Evolutionary conservation across 1,140 invertebrate species (phyloP).

Genomic region (Zaprionus camerounensis): DNA sequence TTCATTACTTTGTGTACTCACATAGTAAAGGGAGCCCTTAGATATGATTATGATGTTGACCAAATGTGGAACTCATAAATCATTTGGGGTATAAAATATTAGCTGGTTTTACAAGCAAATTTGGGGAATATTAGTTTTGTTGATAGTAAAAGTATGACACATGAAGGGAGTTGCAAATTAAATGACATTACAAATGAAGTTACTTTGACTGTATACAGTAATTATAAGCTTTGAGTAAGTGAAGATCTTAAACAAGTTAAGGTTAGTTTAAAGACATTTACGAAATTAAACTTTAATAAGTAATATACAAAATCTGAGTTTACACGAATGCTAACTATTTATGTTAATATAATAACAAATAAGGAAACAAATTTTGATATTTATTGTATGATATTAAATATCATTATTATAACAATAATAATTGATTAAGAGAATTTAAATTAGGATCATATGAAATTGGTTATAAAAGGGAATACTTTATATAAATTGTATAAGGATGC

Average conservation of each 20-base stretch:
- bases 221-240: background rate
- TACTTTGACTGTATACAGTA: too few species aligned
- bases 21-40: background rate
- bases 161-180: background rate
- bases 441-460: too few species aligned
- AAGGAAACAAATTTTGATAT: too few species aligned
- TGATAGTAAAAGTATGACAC: background rate
- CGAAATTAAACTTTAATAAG: too few species aligned
- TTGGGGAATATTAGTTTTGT: background rate
- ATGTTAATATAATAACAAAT: too few species aligned
- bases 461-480: too few species aligned
- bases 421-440: too few species aligned
- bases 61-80: background rate
- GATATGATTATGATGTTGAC: background rate
- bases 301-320: too few species aligned
- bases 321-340: too few species aligned
- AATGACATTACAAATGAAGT: background rate
- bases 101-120: fast-evolving
- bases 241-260: background rate
- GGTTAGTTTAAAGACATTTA: background rate
- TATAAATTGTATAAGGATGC: too few species aligned
- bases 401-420: too few species aligned
- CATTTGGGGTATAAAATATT: background rate
- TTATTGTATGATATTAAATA: too few species aligned
- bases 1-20: background rate